Evolutionary conservation across 2,797 vertebrate species (phyloP).

Genomic region (Luscinia megarhynchos): DNA sequence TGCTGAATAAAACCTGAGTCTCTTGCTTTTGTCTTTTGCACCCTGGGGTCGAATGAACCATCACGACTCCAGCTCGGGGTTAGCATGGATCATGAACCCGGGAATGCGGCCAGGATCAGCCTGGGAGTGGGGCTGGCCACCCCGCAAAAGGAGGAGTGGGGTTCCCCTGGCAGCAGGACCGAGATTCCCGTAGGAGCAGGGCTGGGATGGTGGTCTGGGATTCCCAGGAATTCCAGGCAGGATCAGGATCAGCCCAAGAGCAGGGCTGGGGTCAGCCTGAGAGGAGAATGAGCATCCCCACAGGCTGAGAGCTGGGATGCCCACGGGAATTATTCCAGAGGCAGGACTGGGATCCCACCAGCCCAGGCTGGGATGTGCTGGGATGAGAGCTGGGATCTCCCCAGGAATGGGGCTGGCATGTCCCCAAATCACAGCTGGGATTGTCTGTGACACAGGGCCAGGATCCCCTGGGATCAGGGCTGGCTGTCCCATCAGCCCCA

Average conservation of each 20-base stretch:
- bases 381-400: too few relatives aligned
- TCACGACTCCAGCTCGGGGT: too few relatives aligned
- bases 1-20: too few relatives aligned
- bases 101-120: background rate
- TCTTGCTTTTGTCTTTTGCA: too few relatives aligned
- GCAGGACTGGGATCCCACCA: background rate
- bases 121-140: background rate
- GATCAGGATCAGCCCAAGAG: too few relatives aligned
- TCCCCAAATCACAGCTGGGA: background rate
- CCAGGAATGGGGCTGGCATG: background rate
- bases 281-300: background rate
- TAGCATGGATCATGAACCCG: too few relatives aligned
- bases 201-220: background rate
- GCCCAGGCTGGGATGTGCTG: background rate
- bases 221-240: background rate
- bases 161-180: background rate
- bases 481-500: fast-evolving
- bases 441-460: background rate
- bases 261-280: background rate
- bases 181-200: background rate
- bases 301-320: too few relatives aligned
- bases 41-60: too few relatives aligned
- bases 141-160: background rate
- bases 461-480: background rate
- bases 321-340: fast-evolving